Percentiles rank a stretch among this genome's conserved stretches.
Conservation (phyloP, 2,113 vertebrate species). For the Chascanopsetta lugubris region DNA sequence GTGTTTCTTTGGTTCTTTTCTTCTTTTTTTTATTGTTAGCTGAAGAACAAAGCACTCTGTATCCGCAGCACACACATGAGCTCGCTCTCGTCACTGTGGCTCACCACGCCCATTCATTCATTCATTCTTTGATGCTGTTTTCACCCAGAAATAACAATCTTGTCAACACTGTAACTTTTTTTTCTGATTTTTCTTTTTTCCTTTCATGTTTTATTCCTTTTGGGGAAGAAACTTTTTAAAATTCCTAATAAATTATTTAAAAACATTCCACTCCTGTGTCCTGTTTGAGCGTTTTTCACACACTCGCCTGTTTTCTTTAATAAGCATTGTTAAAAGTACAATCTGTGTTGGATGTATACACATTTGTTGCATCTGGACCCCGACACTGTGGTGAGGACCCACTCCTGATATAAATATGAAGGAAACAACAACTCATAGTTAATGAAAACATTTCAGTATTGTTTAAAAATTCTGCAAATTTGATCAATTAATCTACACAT, state of each 20-base stretch:
- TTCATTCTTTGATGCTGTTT: conserved; percentile 73
- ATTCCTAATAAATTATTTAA: conserved; percentile 99
- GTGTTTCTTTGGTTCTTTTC: conserved; percentile 46
- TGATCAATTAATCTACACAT: too few species aligned
- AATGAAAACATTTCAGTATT: too few species aligned
- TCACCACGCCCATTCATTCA: conserved; percentile 18
- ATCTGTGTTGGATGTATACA: too few species aligned
- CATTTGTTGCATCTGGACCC: too few species aligned
- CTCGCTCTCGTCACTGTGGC: conserved; percentile 42
- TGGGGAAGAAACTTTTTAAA: conserved; percentile 84
- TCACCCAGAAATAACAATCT: conserved; percentile 86
- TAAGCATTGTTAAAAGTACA: too few species aligned
- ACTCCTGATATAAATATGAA: too few species aligned
- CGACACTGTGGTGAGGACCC: too few species aligned
- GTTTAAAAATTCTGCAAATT: too few species aligned
- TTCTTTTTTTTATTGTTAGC: conserved; percentile 28
- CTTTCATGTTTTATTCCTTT: conserved; percentile 79
- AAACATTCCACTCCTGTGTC: conserved; percentile 81
- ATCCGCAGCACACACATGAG: conserved; percentile 50
- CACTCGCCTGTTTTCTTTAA: too few species aligned
- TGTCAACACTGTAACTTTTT: conserved; percentile 93
- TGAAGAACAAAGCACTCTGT: conserved; percentile 66
- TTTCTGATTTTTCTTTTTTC: conserved; percentile 74
- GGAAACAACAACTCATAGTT: too few species aligned
- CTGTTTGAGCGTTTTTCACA: too few species aligned